Evolutionary conservation across 2,888 invertebrate species (phyloP).

Genomic region (Xylota segnis): DNA sequence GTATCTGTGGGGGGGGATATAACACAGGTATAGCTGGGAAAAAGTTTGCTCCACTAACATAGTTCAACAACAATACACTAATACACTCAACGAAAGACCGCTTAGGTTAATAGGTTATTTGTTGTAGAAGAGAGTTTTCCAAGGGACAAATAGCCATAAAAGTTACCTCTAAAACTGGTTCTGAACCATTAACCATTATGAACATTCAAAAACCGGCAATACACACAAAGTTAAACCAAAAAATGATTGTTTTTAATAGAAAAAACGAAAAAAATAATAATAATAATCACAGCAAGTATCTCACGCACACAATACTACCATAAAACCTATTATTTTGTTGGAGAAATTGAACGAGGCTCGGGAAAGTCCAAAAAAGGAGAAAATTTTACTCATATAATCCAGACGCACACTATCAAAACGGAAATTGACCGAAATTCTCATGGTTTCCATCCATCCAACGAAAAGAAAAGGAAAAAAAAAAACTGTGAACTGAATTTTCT

Average conservation of each 20-base stretch:
- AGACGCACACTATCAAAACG: slow-evolving; percentile 67
- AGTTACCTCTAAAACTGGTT: not conserved
- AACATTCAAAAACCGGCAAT: not conserved
- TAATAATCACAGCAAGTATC: slow-evolving; percentile 23
- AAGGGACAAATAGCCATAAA: not conserved
- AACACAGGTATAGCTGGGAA: slow-evolving; percentile 65
- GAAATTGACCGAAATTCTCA: slow-evolving; percentile 79
- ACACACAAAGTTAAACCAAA: not conserved
- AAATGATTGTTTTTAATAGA: not conserved
- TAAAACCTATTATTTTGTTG: slow-evolving; percentile 18
- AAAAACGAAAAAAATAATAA: slow-evolving; percentile 14
- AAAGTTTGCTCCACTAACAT: slow-evolving; percentile 73
- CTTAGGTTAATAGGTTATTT: slow-evolving; percentile 55
- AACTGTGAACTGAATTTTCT: slow-evolving; percentile 61
- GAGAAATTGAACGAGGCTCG: slow-evolving; percentile 64
- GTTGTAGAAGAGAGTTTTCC: slow-evolving; percentile 10
- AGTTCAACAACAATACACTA: slow-evolving; percentile 64
- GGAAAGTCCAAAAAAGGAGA: slow-evolving; percentile 52
- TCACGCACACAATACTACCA: slow-evolving; percentile 14
- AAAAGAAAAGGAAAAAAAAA: slow-evolving; percentile 25
- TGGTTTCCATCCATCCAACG: slow-evolving; percentile 62
- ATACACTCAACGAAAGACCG: slow-evolving; percentile 33
- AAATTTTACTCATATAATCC: slow-evolving; percentile 66
- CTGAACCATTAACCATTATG: no score
- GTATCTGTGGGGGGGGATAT: slow-evolving; percentile 47